Conservation (phyloP, 2,888 invertebrate genomes). For the Noctua fimbriata region DNA sequence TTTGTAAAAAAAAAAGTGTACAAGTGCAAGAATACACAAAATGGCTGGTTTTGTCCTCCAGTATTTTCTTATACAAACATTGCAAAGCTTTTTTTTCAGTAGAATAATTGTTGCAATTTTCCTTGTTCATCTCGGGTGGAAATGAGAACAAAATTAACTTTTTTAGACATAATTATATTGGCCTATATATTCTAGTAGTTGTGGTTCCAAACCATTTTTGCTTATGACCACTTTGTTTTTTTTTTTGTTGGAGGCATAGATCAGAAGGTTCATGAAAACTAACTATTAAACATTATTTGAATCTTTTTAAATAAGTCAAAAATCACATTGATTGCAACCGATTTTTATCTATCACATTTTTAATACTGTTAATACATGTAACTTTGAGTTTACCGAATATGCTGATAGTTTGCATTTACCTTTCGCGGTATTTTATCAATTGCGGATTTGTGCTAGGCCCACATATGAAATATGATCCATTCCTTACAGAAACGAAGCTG, state of each 20-base stretch:
- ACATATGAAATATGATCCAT: too few relatives aligned
- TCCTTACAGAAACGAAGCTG: too few relatives aligned
- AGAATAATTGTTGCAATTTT: neutral
- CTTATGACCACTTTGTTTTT: neutral
- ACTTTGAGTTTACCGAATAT: too few relatives aligned
- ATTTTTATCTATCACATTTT: neutral
- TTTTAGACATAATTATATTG: neutral
- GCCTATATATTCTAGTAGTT: neutral
- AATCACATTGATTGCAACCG: accelerated
- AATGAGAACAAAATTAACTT: constrained; percentile 17
- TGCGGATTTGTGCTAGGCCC: too few relatives aligned
- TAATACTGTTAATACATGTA: too few relatives aligned
- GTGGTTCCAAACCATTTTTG: neutral
- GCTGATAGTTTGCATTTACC: too few relatives aligned
- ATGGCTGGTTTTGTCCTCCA: neutral
- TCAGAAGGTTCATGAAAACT: neutral
- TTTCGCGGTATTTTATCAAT: too few relatives aligned
- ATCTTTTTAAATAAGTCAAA: neutral
- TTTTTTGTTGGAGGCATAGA: neutral
- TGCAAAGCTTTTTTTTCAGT: neutral
- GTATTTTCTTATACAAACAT: neutral
- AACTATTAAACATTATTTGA: neutral
- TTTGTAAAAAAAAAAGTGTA: neutral
- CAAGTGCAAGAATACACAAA: neutral
- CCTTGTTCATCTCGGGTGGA: neutral